phyloP scores from a whole-genome alignment of 2,113 vertebrate genomes.

The Marmota flaviventris region DNA sequence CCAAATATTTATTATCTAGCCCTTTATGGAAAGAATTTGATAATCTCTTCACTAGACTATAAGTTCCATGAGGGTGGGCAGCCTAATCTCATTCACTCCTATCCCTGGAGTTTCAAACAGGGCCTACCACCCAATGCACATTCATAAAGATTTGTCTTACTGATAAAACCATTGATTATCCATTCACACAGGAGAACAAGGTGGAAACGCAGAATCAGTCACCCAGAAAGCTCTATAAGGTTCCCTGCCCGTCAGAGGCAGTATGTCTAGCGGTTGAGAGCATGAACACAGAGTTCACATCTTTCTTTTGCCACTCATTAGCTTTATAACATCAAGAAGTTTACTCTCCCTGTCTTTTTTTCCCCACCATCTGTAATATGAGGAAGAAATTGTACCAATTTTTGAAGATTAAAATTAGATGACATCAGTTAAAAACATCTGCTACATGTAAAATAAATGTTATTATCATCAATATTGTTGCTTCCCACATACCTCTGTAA shows the following conservation, averaged over 20 bases:
- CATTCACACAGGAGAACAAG: neutral
- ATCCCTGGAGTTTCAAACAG: neutral
- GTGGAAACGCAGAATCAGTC: neutral
- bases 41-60: no score
- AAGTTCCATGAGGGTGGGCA: neutral
- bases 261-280: neutral
- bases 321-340: neutral
- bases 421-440: neutral
- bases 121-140: neutral
- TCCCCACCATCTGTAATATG: neutral
- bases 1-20: neutral
- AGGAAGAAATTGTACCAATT: neutral
- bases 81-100: neutral
- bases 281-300: neutral
- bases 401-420: conserved; percentile 12
- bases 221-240: neutral
- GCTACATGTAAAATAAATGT: neutral
- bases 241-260: neutral
- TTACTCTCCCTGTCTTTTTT: neutral
- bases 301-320: neutral
- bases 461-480: neutral
- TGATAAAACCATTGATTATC: neutral
- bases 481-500: neutral
- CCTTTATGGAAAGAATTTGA: neutral
- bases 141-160: neutral